phyloP scores from a whole-genome alignment of 1,140 invertebrate genomes.

The Agraylea sexmaculata region DNA sequence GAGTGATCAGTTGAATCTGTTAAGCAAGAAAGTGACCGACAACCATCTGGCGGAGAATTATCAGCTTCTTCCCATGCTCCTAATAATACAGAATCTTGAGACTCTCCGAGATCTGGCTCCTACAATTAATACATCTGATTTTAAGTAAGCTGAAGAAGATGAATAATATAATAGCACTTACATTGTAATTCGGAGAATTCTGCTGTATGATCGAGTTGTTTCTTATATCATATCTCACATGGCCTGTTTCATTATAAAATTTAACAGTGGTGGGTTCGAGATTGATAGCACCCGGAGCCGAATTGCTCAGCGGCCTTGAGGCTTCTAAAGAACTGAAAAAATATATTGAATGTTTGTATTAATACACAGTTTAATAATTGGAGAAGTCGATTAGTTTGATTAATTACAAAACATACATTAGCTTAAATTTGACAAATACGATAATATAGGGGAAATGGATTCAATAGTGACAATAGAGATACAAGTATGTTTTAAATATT shows the following conservation, averaged over 20 bases:
- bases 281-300: slow-evolving; percentile 76
- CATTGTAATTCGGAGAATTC: slow-evolving; percentile 6
- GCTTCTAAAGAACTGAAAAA: slow-evolving; percentile 41
- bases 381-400: neutral
- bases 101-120: slow-evolving; percentile 19
- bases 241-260: slow-evolving; percentile 29
- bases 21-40: slow-evolving; percentile 67
- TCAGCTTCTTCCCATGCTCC: slow-evolving; percentile 23
- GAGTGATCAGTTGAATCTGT: slow-evolving; percentile 83
- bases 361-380: slow-evolving; percentile 8
- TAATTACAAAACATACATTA: no score
- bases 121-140: slow-evolving; percentile 2
- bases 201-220: slow-evolving; percentile 34
- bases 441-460: no score
- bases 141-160: neutral
- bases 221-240: slow-evolving; percentile 12
- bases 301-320: slow-evolving; percentile 62
- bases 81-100: slow-evolving; percentile 30
- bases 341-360: slow-evolving; percentile 29
- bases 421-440: no score
- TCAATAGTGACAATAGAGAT: no score
- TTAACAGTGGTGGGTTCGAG: slow-evolving; percentile 61
- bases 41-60: slow-evolving; percentile 50
- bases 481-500: no score
- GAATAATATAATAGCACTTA: slow-evolving; percentile 3